Evolutionary conservation across 1,140 invertebrate species (phyloP), one percentile per base, ranked within the genome.

Genomic region (Drosophila saltans): DNA sequence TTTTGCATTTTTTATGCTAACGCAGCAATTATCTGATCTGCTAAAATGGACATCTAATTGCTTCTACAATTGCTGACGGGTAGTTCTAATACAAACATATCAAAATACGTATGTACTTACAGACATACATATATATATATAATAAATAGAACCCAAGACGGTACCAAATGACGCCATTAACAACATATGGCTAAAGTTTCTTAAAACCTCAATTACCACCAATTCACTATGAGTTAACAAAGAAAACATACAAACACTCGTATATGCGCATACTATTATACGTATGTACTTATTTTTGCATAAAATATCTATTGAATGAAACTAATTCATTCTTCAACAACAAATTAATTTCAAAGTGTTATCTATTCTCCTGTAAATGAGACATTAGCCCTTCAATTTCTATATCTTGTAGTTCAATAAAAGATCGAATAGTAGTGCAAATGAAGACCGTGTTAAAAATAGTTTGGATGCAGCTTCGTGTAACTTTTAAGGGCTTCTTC

Each of bases 181-280:
- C 69, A 64, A 75, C 81, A 85, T 81, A 78, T 81, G 78, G 57
- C 48, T 36, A 55, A 69, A 55, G 74, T 61, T 45, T 61, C 64
- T 73, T 69, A 26, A 62, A 48, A 48, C 55, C 62, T 24, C 66
- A 75, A 72, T 78, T 82, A 68, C 75, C 69, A 69, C 21, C 68
- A 75, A 68, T 70, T 73, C 56, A 65, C 52, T 67, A 69, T 52
- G 64, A 69, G 28, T 64, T 58, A 71, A 69, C 52, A 77, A 43
- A 43, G 16, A 63, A 57, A 41, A 66, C 21, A 26, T 26, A 48
- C 21, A 11, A 10, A 33, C 45, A 60, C 2, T 41, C 62, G 74
- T 59, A 55, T 63, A 52, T 24, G n/a, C 21, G 16, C 8, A 10
- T 33, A 26, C 8, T 6, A 7, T 9, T 48, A 43, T 41, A 26